Percentiles rank a stretch among this genome's conserved stretches.
phyloP scores from a whole-genome alignment of 2,113 vertebrate genomes.

The Rhagologus leucostigma region DNA sequence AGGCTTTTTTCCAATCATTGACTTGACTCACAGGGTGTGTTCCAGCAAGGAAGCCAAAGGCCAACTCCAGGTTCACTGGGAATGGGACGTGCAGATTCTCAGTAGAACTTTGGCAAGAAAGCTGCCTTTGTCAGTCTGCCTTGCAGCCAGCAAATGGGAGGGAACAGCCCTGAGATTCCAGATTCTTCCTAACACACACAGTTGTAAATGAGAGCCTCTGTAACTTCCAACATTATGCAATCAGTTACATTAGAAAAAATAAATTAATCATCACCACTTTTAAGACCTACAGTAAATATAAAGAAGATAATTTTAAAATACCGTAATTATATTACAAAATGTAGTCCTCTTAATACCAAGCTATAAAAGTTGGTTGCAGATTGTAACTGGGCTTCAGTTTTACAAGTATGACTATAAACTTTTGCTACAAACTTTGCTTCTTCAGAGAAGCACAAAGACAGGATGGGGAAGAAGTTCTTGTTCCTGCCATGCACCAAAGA shows the following conservation, averaged over 20 bases:
- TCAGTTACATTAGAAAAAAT: not conserved
- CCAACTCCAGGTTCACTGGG: slow-evolving; percentile 8
- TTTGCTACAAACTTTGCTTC: not conserved
- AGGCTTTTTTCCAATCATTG: not conserved
- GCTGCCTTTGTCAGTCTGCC: not conserved
- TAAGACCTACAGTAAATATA: not conserved
- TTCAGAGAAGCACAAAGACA: not conserved
- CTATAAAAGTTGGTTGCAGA: not conserved
- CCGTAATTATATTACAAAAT: not conserved
- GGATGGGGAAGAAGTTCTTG: not conserved
- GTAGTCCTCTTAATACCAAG: not conserved
- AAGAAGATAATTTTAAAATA: not conserved
- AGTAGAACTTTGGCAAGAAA: slow-evolving; percentile 1
- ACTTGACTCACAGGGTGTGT: not conserved
- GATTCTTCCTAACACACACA: not conserved
- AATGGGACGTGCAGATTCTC: not conserved
- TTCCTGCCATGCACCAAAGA: not conserved
- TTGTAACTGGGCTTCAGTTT: not conserved
- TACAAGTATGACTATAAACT: not conserved
- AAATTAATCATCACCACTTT: not conserved
- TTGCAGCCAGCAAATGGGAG: not conserved
- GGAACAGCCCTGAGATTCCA: not conserved
- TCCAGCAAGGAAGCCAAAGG: not conserved
- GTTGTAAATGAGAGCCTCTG: not conserved
- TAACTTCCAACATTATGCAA: not conserved